These are phyloP conservation scores for human DNA, from an alignment of 2,113 vertebrate genomes.

Conservation along the genomic window DNA sequence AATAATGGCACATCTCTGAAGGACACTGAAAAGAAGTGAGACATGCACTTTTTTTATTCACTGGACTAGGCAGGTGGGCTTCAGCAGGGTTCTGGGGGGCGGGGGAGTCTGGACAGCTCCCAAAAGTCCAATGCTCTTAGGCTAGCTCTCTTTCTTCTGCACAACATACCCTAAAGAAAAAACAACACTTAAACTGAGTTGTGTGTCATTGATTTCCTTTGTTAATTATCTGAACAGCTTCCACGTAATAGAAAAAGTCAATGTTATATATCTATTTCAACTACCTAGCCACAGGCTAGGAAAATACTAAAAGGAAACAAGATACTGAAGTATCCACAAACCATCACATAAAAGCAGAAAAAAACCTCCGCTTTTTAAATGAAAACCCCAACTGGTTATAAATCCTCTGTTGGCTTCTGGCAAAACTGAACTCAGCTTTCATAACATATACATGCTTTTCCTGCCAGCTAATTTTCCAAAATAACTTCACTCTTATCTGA, in stretches of 20 bases:
- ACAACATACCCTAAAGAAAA: not conserved
- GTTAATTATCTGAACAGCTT: conserved; percentile 32
- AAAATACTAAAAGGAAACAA: conserved; percentile 36
- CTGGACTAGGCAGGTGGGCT: not conserved
- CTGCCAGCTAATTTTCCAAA: not conserved
- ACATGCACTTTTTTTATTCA: not conserved
- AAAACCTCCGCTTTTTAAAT: not conserved
- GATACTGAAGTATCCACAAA: not conserved
- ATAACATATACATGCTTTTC: not conserved
- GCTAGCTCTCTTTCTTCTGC: not conserved
- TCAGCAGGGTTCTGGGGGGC: fast-evolving
- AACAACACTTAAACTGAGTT: not conserved
- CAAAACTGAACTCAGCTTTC: not conserved
- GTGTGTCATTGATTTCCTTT: not conserved
- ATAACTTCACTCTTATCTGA: not conserved
- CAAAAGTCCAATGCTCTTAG: not conserved
- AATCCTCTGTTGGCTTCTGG: not conserved
- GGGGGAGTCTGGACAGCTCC: fast-evolving
- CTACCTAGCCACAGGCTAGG: not conserved
- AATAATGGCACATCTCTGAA: not conserved
- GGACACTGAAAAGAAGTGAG: not conserved
- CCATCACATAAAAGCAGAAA: not conserved
- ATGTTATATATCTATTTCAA: not conserved
- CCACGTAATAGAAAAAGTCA: not conserved
- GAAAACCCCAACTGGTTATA: conserved; percentile 10